phyloP scores from a whole-genome alignment of 2,888 invertebrate species.

The Megamerina dolium region DNA sequence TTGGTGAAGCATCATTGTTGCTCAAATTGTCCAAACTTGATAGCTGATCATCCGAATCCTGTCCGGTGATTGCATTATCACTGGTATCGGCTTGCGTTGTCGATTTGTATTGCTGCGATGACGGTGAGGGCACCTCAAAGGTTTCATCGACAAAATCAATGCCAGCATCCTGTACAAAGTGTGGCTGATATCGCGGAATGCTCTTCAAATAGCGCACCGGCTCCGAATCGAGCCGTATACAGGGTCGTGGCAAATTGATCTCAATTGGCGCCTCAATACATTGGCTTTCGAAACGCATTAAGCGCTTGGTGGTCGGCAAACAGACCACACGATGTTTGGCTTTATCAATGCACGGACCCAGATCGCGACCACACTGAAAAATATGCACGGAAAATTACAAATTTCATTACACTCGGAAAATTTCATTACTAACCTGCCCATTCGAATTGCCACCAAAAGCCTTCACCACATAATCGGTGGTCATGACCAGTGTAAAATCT shows the following conservation, averaged over 20 bases:
- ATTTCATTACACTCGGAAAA: background rate
- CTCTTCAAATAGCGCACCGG: conserved; percentile 48
- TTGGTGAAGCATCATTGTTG: conserved; percentile 37
- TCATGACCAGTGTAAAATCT: conserved; percentile 49
- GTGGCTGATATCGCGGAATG: conserved; percentile 43
- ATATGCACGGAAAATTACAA: background rate
- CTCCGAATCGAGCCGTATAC: conserved; percentile 41
- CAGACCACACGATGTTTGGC: conserved; percentile 46
- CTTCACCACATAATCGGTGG: conserved; percentile 44
- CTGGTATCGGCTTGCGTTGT: conserved; percentile 22
- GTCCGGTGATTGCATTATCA: conserved; percentile 34
- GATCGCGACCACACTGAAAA: conserved; percentile 43
- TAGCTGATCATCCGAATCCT: conserved; percentile 45
- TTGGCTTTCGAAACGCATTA: conserved; percentile 49
- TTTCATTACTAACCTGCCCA: conserved; percentile 34
- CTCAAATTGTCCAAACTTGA: conserved; percentile 47
- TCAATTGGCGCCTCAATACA: conserved; percentile 46
- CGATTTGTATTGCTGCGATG: conserved; percentile 31
- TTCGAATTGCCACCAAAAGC: conserved; percentile 49
- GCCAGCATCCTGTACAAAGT: conserved; percentile 41
- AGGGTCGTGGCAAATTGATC: conserved; percentile 44
- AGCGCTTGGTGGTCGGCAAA: conserved; percentile 45
- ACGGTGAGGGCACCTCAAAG: conserved; percentile 24
- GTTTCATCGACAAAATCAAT: conserved; percentile 34
- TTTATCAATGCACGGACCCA: conserved; percentile 41